These are phyloP conservation scores for Gallinago paraguaiae DNA, from an alignment of 2,113 vertebrate species.

Conservation along the genomic window DNA sequence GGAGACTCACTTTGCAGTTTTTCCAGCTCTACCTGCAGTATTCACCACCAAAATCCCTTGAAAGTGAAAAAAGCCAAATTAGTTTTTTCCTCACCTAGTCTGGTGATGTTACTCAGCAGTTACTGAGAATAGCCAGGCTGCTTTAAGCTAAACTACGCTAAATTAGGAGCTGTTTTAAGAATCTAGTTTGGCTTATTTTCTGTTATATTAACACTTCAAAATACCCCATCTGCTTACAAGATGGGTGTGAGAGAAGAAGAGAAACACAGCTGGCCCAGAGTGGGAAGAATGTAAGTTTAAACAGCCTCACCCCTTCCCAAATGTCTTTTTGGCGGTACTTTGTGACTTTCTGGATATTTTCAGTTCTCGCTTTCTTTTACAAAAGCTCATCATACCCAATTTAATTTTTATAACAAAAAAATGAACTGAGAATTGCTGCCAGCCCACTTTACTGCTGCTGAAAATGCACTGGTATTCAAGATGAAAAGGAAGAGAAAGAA, in stretches of 20 bases:
- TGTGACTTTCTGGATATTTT: slow-evolving; percentile 64
- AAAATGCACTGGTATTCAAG: neutral
- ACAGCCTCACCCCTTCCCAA: slow-evolving; percentile 60
- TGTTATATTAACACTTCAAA: slow-evolving; percentile 55
- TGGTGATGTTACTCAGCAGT: neutral
- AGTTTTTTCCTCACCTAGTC: slow-evolving; percentile 6
- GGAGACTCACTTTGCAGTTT: neutral
- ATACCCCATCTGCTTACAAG: slow-evolving; percentile 66
- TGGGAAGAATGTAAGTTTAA: slow-evolving; percentile 62
- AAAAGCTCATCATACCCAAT: slow-evolving; percentile 51
- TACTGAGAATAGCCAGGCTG: neutral
- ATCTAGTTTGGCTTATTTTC: slow-evolving; percentile 35
- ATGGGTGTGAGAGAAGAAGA: slow-evolving; percentile 51
- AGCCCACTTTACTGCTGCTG: slow-evolving; percentile 15
- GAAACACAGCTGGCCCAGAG: slow-evolving; percentile 59
- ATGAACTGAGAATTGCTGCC: slow-evolving; percentile 32
- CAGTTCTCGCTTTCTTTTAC: slow-evolving; percentile 52
- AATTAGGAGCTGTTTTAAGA: slow-evolving; percentile 55
- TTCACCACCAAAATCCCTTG: neutral
- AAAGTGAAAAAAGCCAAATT: neutral
- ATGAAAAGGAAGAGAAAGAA: slow-evolving; percentile 3
- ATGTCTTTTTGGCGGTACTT: slow-evolving; percentile 49
- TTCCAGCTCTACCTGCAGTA: neutral
- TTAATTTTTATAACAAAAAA: slow-evolving; percentile 51
- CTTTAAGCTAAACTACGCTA: neutral